A percentile compares a stretch with the other conserved stretches of the same genome.
Evolutionary conservation across 2,888 invertebrate species (phyloP).

Genomic region (Therioaphis trifolii): DNA sequence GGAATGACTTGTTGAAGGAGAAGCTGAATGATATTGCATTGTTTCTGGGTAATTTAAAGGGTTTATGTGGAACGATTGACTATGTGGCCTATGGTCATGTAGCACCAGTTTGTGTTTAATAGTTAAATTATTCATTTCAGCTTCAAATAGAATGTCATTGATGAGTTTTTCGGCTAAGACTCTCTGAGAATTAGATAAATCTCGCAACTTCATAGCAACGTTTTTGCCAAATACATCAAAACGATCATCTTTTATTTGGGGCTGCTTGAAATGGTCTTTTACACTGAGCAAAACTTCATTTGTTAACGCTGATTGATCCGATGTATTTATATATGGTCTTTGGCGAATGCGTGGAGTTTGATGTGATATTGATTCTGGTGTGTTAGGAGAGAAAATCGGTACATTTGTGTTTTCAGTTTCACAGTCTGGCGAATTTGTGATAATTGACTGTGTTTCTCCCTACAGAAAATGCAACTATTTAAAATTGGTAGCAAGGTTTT

Average conservation of each 20-base stretch:
- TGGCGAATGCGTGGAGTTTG: conserved; percentile 9
- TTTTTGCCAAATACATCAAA: conserved; percentile 15
- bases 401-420: too few relatives aligned
- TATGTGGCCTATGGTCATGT: conserved; percentile 2
- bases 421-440: too few relatives aligned
- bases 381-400: not conserved
- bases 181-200: not conserved
- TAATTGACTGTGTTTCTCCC: too few relatives aligned
- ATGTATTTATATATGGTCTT: not conserved
- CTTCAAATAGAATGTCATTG: conserved; percentile 10
- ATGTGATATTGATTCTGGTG: conserved; percentile 10
- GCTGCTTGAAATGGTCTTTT: conserved; percentile 13
- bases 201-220: conserved; percentile 9
- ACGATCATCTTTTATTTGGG: not conserved
- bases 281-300: conserved; percentile 10
- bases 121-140: not conserved
- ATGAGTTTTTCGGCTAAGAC: conserved; percentile 13
- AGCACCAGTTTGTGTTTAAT: conserved; percentile 4
- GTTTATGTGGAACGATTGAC: too few relatives aligned
- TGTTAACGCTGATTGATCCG: not conserved
- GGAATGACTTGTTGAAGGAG: conserved; percentile 13
- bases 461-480: too few relatives aligned
- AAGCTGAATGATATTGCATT: conserved; percentile 14
- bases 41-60: too few relatives aligned
- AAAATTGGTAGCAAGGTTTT: too few relatives aligned